Evolutionary conservation across 53 echinoderm and acorn worm species (phyloP), one percentile per base, ranked within the genome.

Genomic region (Crossaster papposus): DNA sequence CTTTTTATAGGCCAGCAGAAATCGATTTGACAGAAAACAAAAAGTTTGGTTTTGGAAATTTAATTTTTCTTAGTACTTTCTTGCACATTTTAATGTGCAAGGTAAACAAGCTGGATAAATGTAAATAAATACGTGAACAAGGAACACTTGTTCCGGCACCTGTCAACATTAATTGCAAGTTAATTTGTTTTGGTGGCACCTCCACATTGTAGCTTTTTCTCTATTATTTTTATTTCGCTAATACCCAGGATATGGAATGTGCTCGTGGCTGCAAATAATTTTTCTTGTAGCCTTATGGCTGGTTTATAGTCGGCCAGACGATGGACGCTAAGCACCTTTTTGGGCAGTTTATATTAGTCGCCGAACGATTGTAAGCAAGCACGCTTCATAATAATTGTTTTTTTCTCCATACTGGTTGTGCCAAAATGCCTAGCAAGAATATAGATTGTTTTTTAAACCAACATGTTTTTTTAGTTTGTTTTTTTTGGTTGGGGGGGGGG

Each of bases 211-310:
- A 68, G 28, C 68, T 68, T n/a, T 68, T 68, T 68, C 22, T 26
- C 28, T n/a, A 23, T 68, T n/a, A n/a, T n/a, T n/a, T n/a, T 68
- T 68, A 11, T 68, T 68, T 28, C 4, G 68, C 22, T 68, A 68
- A 68, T 28, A 68, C 24, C 68, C 26, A 8, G 24, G 68, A 68
- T 58, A 68, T 68, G 68, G 68, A 68, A 68, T 68, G 68, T 68
- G 68, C 68, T 68, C 3, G 24, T 24, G 11, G 28, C 68, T 68
- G 17, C 3, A 11, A 58, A 17, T 58, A 14, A 58, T n/a, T n/a
- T n/a, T n/a, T n/a, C n/a, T n/a, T n/a, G n/a, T n/a, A n/a, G n/a
- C n/a, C n/a, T n/a, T n/a, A n/a, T n/a, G n/a, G n/a, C n/a, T n/a
- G n/a, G n/a, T n/a, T n/a, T n/a, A n/a, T n/a, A n/a, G n/a, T n/a